Base-by-base conservation (phyloP, 2,797 vertebrate genomes). In the Alectoris magna region DNA sequence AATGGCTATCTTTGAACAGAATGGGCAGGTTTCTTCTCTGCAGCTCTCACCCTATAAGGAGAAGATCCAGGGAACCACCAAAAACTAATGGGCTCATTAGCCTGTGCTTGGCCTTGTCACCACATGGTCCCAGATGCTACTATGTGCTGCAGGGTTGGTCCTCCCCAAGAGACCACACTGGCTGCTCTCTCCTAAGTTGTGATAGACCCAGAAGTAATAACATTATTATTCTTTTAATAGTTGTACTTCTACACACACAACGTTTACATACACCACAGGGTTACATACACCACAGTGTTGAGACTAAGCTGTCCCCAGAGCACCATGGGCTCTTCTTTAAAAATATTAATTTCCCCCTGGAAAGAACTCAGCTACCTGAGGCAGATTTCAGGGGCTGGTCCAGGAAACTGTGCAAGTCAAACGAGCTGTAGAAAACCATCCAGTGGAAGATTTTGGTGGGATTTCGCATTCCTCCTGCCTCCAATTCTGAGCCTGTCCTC, bases 1-100 rank as follows among this genome's bases (percentile, higher is more conserved):
- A 94, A 90, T 78, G 70, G 34, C 41, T 27, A 10, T 15, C 51
- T 92, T 91, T 60, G 43, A 89, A 67, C 51, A 75, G 81, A 89
- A 85, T 0, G 1, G 60, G 48, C 46, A 70, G 19, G 6, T 76
- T 81, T 81, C 88, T 85, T 75, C 71, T 63, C 29, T 51, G 90
- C 69, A 38, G 27, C 48, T 58, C 80, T 56, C 69, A 36, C 44
- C 27, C n/a, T 75, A 39, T 17, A 44, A 78, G 62, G 14, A 90
- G 34, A 48, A 62, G 12, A 15, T 80, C 91, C 31, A 14, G 74
- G 51, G 79, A 92, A 72, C 17, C 15, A 9, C 49, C 70, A 36
- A 41, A 72, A 49, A 12, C 48, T 49, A 49, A 49, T 49, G 48
- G 48, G 58, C 43, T n/a, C 43, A 56, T 49, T 4, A 1, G 2